Evolutionary conservation across 2,888 invertebrate species (phyloP), one percentile per base, ranked within the genome.

Genomic region (Tenthredo distinguenda): DNA sequence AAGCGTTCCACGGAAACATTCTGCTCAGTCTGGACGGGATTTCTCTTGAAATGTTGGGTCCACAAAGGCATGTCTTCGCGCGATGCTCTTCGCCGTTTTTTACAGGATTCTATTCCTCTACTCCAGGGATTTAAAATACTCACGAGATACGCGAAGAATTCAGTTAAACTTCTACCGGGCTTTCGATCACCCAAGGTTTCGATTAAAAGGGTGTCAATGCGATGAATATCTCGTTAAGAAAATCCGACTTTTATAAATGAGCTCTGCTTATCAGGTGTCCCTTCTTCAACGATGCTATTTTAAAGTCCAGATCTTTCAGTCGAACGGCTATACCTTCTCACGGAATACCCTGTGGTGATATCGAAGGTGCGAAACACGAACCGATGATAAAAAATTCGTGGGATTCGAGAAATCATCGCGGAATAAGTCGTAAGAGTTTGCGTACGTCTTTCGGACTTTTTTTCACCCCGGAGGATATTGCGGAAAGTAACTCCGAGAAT

Each of bases 221-320:
- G 77, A 77, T 77, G 50, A 55, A 50, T 47, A 55, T 77, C 77
- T 77, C 77, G 50, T 77, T 77, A 55, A 55, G 77, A 77, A 31
- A 50, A 55, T 21, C 9, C 34, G 77, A 77, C 50, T 50, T 50
- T 77, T 77, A 77, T 77, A 77, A 77, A 77, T 55, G 77, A 77
- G 50, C 77, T 77, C 7, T 18, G 50, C 34, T 77, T 77, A 77
- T 77, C 77, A 34, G 77, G 26, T 40, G 37, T 50, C 77, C 43
- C 2, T 43, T 74, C 40, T 74, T n/a, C 72, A 43, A 21, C 43
- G 21, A 21, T n/a, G 40, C 37, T n/a, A 43, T 43, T 37, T 21
- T 21, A 40, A 21, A 40, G 37, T 47, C 47, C 15, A 47, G 47
- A 47, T 47, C 47, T 47, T 68, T 21, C 10, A n/a, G 7, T 21